Conservation (phyloP, 2,888 invertebrate genomes). For the Xestia ashworthii region DNA sequence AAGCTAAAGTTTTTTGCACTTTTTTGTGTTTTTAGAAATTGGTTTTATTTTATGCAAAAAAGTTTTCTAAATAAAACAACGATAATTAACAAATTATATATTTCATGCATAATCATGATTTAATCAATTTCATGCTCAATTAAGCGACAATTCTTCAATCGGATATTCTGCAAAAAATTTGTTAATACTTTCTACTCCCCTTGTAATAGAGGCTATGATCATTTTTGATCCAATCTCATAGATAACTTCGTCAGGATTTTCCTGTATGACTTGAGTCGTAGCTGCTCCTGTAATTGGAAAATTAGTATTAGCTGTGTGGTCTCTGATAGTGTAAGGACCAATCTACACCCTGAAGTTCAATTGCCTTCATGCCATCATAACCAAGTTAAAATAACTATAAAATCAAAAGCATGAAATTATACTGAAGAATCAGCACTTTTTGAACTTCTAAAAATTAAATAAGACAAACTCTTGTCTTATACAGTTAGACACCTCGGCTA, state of each 20-base stretch:
- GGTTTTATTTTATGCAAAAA: no score
- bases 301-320: neutral
- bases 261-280: neutral
- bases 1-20: no score
- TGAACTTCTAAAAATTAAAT: neutral
- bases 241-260: constrained; percentile 26
- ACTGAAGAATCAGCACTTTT: neutral
- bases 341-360: neutral
- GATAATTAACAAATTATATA: neutral
- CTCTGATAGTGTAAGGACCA: neutral
- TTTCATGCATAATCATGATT: neutral
- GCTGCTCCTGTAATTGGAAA: constrained; percentile 35
- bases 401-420: neutral
- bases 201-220: neutral
- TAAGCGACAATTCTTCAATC: constrained; percentile 14
- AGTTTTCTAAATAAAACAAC: constrained; percentile 6
- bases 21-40: no score
- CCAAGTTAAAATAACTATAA: neutral
- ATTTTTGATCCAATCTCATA: constrained; percentile 28
- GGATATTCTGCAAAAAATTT: neutral
- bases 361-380: neutral
- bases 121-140: constrained; percentile 19
- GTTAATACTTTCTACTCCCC: constrained; percentile 12
- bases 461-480: no score
- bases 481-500: no score